A percentile compares a stretch with the other conserved stretches of the same genome.
These are phyloP conservation scores for Paraescarpia echinospica DNA, from an alignment of 1,140 invertebrate genomes.

Conservation along the genomic window DNA sequence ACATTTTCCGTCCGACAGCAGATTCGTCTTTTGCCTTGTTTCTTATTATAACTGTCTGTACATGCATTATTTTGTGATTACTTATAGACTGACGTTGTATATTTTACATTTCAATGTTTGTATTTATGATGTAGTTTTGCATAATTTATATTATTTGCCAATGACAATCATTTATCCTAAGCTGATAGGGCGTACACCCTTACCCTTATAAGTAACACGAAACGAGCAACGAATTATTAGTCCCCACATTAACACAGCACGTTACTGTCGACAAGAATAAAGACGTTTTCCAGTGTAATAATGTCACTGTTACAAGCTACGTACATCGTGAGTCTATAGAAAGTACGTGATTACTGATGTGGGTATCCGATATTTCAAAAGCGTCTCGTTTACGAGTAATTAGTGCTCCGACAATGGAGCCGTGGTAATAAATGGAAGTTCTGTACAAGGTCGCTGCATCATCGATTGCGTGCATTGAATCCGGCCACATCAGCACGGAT, in stretches of 20 bases:
- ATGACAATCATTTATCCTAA: too few species aligned
- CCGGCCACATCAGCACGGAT: not conserved
- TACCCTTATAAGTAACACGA: not conserved
- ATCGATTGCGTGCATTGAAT: not conserved
- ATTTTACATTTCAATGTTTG: too few species aligned
- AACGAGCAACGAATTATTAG: not conserved
- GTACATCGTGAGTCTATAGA: not conserved
- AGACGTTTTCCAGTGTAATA: not conserved
- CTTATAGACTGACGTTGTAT: too few species aligned
- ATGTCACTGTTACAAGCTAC: not conserved
- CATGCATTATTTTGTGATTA: too few species aligned
- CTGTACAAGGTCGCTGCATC: not conserved
- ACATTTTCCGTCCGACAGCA: too few species aligned
- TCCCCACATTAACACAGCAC: not conserved
- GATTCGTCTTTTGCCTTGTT: too few species aligned
- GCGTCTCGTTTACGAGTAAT: not conserved
- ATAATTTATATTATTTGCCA: too few species aligned
- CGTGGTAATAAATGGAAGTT: not conserved
- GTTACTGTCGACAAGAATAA: not conserved
- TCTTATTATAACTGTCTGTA: too few species aligned
- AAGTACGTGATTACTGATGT: not conserved
- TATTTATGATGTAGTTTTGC: too few species aligned
- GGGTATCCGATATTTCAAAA: not conserved
- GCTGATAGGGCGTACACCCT: not conserved
- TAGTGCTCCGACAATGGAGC: not conserved